Percentiles rank a stretch among this genome's conserved stretches.
phyloP scores from a whole-genome alignment of 2,888 invertebrate genomes.

The Melipona bicolor region DNA sequence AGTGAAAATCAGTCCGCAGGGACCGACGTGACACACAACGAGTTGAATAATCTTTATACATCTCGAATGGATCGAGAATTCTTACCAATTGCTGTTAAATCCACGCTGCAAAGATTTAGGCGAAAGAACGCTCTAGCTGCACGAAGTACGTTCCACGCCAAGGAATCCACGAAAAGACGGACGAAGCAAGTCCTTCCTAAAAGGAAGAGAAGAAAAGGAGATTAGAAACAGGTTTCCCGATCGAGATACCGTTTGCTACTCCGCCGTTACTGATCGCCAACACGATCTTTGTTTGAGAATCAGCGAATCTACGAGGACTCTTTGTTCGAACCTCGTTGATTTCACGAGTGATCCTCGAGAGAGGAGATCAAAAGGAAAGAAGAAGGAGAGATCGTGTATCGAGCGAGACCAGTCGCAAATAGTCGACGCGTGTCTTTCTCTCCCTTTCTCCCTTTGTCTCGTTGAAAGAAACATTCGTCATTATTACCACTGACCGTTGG shows the following conservation, averaged over 20 bases:
- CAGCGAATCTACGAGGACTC: constrained; percentile 28
- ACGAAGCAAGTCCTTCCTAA: neutral
- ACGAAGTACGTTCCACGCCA: neutral
- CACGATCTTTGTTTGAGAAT: constrained; percentile 35
- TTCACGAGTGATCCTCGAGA: constrained; percentile 53
- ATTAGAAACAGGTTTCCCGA: constrained; percentile 17
- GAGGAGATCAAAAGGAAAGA: neutral
- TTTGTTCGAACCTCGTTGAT: constrained; percentile 55
- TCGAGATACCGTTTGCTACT: neutral
- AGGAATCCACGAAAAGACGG: neutral
- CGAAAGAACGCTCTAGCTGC: neutral
- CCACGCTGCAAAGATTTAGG: neutral
- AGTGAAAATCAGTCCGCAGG: no score
- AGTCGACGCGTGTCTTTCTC: constrained; percentile 50
- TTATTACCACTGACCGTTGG: constrained; percentile 80
- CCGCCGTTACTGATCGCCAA: constrained; percentile 11
- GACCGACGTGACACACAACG: no score
- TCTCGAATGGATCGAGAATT: no score
- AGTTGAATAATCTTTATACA: no score
- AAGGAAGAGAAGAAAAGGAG: neutral
- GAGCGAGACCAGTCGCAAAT: constrained; percentile 63
- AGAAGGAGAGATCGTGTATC: constrained; percentile 39
- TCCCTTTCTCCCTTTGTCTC: constrained; percentile 37
- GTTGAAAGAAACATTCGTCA: constrained; percentile 78
- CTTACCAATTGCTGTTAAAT: no score